These are phyloP conservation scores for Spodoptera exigua DNA, from an alignment of 2,888 invertebrate species.

Conservation along the genomic window DNA sequence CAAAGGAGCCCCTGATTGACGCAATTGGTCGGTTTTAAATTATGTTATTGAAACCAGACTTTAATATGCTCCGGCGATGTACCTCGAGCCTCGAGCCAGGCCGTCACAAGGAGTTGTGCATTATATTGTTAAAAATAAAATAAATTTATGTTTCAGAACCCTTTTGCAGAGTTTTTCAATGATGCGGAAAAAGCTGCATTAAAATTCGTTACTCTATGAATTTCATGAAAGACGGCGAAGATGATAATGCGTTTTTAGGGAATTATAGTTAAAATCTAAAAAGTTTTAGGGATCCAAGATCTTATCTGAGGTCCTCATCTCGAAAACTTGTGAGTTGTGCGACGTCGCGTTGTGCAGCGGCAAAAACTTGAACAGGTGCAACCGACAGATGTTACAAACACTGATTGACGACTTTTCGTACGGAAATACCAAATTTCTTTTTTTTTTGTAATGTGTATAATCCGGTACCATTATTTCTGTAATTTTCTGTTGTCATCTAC, in stretches of 20 bases:
- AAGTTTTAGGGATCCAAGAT: constrained; percentile 46
- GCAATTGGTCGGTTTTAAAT: constrained; percentile 65
- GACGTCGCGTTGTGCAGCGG: constrained; percentile 44
- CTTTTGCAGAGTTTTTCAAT: too few relatives aligned
- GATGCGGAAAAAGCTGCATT: not conserved
- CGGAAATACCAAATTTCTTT: constrained; percentile 62
- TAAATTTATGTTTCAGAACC: constrained; percentile 7
- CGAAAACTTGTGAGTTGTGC: constrained; percentile 43
- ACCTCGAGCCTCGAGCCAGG: constrained; percentile 40
- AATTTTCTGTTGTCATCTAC: constrained; percentile 41
- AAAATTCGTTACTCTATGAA: too few relatives aligned
- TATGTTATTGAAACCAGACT: constrained; percentile 68
- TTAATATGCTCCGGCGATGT: constrained; percentile 46
- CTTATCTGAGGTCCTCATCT: constrained; percentile 49
- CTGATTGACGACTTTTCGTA: constrained; percentile 66
- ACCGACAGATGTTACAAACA: constrained; percentile 74
- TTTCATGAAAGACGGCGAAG: too few relatives aligned
- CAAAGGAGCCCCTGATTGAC: constrained; percentile 65
- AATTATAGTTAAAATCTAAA: constrained; percentile 38
- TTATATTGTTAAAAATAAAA: constrained; percentile 25
- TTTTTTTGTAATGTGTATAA: constrained; percentile 52
- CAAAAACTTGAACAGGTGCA: constrained; percentile 78
- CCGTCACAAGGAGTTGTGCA: constrained; percentile 19
- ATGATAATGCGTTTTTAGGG: too few relatives aligned
- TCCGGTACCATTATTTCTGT: constrained; percentile 40